Base-by-base conservation (phyloP, 2,797 vertebrate species). In the Sardinella longiceps region DNA sequence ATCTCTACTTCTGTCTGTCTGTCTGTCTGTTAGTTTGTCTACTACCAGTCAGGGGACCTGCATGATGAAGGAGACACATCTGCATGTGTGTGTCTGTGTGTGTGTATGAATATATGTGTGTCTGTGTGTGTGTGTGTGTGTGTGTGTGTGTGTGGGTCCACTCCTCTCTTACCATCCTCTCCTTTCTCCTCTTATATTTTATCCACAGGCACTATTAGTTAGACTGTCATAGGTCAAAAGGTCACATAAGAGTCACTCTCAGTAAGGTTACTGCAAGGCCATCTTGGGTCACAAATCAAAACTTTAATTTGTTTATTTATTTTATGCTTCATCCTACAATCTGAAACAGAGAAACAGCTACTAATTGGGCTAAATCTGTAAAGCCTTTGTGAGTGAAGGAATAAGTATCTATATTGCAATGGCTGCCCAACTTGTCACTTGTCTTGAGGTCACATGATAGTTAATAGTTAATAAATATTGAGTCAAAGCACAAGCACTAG, bases 1-100 rank as follows among this genome's bases (percentile, higher is more conserved):
- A 96, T 96, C 96, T 97, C 95, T 93, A 94, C 95, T 88, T 93
- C 91, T 96, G 91, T 95, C 96, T 96, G 93, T 91, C 91, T 94
- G 93, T 95, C 83, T 80, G 85, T 88, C 83, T 95, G 50, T 93
- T 90, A 95, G 87, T 95, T 93, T 94, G 89, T 77, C 80, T 87
- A 86, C 81, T 50, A 82, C 53, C 63, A 83, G 86, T 77, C 82
- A 83, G 88, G 87, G 81, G 80, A 81, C 81, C 89, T 88, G 89
- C 83, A 90, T 85, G 88, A 18, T 60, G 60, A 56, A 77, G 82
- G 80, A 77, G 86, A 87, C 80, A 77, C 85, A 84, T 90, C 66
- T 87, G 91, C 90, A 91, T 89, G 90, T 70, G 28, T 66, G 60
- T 66, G 3, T 66, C 70, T 88, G 84, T 87, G 84, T 90, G 84